Base-by-base conservation (phyloP, 2,113 vertebrate species). In the Ancistrus triradiatus region DNA sequence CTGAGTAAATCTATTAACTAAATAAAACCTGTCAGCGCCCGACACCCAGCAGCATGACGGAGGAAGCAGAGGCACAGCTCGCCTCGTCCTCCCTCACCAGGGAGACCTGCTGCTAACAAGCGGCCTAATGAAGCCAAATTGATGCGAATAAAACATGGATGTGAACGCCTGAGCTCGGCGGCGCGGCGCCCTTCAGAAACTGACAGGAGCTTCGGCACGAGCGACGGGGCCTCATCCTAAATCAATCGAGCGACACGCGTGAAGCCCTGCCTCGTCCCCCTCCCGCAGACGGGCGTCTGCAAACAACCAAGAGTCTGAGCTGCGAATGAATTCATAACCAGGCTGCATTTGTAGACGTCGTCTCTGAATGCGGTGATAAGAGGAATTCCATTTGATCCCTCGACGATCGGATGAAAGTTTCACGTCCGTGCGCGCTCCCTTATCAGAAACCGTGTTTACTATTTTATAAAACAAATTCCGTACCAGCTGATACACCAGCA, bases 311-410 rank as follows among this genome's bases (percentile, higher is more conserved):
- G 87, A 86, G 88, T 88, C 78, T 14, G 78, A 72, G 84, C 83
- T 74, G 84, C 88, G 92, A 92, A 94, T 93, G 92, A 95, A 95
- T 95, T 95, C 91, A 93, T 95, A 95, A 95, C 90, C 90, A 88
- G 90, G 91, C 94, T 92, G 92, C 88, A 85, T 90, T 83, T 79
- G 85, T 87, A 91, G 92, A 97, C 93, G 95, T 91, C 89, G 81
- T 89, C 86, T 89, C 87, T 84, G 91, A 91, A 92, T 92, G 88
- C 88, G 80, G 84, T 76, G 92, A 95, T 94, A 94, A 94, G 91
- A 92, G 93, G 78, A 93, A 91, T 91, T 90, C 90, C 89, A 95
- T 95, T 92, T 92, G 90, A 94, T 91, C 93, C 81, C 75, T 68
- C 74, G 74, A 74, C 78, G 77, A 79, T 80, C 78, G 64, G n/a